phyloP scores from a whole-genome alignment of 2,888 invertebrate genomes.

The Laothoe populi region DNA sequence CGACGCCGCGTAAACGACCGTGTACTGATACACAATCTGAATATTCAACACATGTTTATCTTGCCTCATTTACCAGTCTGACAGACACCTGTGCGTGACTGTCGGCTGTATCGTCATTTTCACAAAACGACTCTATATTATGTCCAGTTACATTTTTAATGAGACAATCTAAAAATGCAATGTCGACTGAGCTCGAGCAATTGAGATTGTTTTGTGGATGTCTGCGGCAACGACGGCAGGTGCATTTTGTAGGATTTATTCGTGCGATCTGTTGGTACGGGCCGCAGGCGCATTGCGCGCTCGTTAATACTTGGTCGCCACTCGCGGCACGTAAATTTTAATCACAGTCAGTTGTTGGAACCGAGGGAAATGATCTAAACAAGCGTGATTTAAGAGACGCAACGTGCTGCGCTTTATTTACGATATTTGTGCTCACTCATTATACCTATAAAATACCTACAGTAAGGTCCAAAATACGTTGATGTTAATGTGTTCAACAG shows the following conservation, averaged over 20 bases:
- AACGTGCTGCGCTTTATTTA: constrained; percentile 63
- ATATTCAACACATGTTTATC: constrained; percentile 82
- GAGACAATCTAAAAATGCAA: constrained; percentile 44
- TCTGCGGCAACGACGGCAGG: constrained; percentile 60
- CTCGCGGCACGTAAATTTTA: constrained; percentile 82
- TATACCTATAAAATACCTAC: constrained; percentile 12
- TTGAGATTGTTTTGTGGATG: constrained; percentile 36
- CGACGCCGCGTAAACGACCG: constrained; percentile 86
- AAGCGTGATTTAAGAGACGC: constrained; percentile 78
- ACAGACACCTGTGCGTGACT: constrained; percentile 76
- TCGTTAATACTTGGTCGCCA: constrained; percentile 82
- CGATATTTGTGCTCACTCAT: constrained; percentile 31
- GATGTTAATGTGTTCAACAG: neutral
- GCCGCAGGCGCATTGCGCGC: constrained; percentile 72
- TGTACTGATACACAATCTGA: constrained; percentile 82
- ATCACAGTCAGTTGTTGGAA: constrained; percentile 82
- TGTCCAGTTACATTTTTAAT: constrained; percentile 13
- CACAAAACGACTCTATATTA: constrained; percentile 1
- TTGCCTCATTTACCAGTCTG: constrained; percentile 76
- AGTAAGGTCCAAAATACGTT: neutral
- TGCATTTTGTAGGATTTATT: constrained; percentile 82
- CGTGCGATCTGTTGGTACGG: constrained; percentile 68
- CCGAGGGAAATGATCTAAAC: constrained; percentile 78
- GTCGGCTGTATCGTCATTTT: constrained; percentile 50
- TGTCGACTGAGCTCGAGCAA: constrained; percentile 36